Evolutionary conservation across 2,113 vertebrate species (phyloP).

Genomic region (Ursus arctos): DNA sequence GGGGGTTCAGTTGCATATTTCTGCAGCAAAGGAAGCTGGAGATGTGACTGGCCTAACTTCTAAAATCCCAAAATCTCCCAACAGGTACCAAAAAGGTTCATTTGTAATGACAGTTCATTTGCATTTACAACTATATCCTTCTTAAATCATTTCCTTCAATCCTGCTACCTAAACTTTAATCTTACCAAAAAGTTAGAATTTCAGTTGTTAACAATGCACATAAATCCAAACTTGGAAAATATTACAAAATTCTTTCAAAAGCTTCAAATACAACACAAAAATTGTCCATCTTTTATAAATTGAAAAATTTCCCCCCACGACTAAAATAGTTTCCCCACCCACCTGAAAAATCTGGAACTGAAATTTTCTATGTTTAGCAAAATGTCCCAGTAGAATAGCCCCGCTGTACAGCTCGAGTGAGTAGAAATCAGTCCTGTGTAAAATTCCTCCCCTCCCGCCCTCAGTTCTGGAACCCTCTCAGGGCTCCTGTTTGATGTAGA

Average conservation of each 20-base stretch:
- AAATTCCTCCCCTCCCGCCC: conserved; percentile 80
- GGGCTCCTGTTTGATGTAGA: conserved; percentile 98
- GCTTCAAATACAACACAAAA: conserved; percentile 99
- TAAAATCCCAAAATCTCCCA: conserved; percentile 87
- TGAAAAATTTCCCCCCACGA: conserved; percentile 89
- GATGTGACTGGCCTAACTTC: conserved; percentile 88
- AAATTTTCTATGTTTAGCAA: conserved; percentile 88
- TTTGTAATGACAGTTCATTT: conserved; percentile 89
- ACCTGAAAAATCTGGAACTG: conserved; percentile 89
- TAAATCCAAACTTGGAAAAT: conserved; percentile 93
- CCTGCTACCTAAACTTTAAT: conserved; percentile 90
- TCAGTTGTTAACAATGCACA: conserved; percentile 92
- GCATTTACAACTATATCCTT: conserved; percentile 88
- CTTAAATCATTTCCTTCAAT: conserved; percentile 89
- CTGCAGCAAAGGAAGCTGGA: conserved; percentile 85
- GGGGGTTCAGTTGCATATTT: conserved; percentile 82
- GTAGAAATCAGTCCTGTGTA: conserved; percentile 84
- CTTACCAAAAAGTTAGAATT: conserved; percentile 92
- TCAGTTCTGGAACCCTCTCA: conserved; percentile 85
- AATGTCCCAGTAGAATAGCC: conserved; percentile 85
- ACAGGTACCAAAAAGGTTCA: conserved; percentile 92
- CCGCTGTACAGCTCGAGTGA: conserved; percentile 70
- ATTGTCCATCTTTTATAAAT: conserved; percentile 94
- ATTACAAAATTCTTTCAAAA: conserved; percentile 94
- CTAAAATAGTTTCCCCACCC: conserved; percentile 85